Conservation (phyloP, 64 coral and sea anemone species). For the Cladopsammia gracilis region DNA sequence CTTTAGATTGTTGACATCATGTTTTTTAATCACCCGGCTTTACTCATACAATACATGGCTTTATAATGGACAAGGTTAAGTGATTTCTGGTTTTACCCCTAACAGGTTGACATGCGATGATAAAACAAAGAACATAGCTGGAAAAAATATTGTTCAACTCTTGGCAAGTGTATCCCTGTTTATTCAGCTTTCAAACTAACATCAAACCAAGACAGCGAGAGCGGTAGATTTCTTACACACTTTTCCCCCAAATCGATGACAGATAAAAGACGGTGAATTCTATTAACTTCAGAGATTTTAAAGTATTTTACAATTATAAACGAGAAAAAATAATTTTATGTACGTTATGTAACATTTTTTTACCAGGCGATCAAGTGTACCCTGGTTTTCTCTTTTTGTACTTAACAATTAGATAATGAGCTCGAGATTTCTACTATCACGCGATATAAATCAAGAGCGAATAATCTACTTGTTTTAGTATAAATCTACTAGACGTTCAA, state of each 20-base stretch:
- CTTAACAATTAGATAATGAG: background rate
- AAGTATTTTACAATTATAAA: slow-evolving; percentile 36
- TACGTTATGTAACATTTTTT: background rate
- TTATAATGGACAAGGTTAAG: too few species aligned
- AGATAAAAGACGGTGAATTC: background rate
- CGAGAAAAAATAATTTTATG: slow-evolving; percentile 21
- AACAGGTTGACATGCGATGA: background rate
- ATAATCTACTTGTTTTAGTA: too few species aligned
- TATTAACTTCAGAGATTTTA: slow-evolving; percentile 13
- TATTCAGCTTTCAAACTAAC: background rate
- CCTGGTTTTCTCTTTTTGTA: background rate
- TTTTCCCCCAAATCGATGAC: background rate
- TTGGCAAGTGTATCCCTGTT: background rate
- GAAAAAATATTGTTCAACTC: background rate
- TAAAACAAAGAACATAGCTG: background rate
- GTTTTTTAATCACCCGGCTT: too few species aligned
- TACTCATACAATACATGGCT: too few species aligned
- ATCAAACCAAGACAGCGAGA: background rate
- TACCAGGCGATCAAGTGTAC: background rate
- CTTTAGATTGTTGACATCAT: too few species aligned
- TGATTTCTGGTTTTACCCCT: background rate
- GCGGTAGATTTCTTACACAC: background rate
- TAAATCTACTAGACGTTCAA: too few species aligned
- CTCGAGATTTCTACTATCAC: too few species aligned
- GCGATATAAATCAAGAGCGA: too few species aligned